Base-by-base conservation (phyloP, 2,113 vertebrate species). In the Hippoglossus stenolepis region DNA sequence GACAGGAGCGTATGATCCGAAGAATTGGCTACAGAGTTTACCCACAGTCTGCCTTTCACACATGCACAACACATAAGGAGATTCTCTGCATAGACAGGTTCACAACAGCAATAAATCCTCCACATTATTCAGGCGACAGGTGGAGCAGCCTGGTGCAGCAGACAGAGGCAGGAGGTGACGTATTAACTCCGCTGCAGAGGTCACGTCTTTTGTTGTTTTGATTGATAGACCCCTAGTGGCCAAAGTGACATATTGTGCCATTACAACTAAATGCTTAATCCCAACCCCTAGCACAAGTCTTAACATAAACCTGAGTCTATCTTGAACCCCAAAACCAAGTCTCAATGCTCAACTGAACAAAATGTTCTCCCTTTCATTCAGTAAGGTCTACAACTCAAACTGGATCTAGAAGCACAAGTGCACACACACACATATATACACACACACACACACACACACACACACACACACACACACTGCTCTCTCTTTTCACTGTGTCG, bases 401-500 rank as follows among this genome's bases (percentile, higher is more conserved):
- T 28, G 20, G 31, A 8, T 28, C 11, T 17, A 28, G 23, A 26
- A 43, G 31, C 31, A 31, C 31, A 31, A 31, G 17, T 23, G 20
- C 66, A 20, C 61, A 57, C n/a, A 56, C 49, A 59, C 1, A 23
- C 23, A 23, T 23, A 23, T 23, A 23, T 57, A 57, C 15, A 54
- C 49, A 66, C 62, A 26, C 45, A 23, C 61, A 57, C n/a, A 56
- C 49, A 58, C 17, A 58, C 5, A 35, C 64, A n/a, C 61, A 31
- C 62, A 47, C 47, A 56, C 60, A 57, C 15, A 54, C 49, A 66
- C 62, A 26, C 45, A 66, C 62, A 26, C 45, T 2, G 20, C 40
- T 54, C 62, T 21, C 47, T 73, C 51, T 49, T n/a, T 51, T 63
- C 28, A 64, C 53, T 69, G 31, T 24, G 63, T 53, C 49, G 12